These are phyloP conservation scores for Erinaceus europaeus DNA, from an alignment of 2,113 vertebrate species.

Conservation along the genomic window DNA sequence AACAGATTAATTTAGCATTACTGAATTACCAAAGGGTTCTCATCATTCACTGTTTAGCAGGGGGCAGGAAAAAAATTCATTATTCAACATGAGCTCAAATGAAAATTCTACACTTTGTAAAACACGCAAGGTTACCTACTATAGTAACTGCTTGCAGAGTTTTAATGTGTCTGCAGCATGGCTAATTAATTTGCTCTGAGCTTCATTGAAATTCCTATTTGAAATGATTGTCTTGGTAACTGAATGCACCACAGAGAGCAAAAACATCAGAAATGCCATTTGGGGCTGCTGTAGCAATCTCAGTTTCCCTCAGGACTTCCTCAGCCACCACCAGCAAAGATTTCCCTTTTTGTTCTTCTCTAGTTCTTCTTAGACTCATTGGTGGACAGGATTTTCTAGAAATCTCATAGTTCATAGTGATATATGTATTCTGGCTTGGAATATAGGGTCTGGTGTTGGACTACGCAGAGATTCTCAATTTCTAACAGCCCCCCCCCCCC, in stretches of 20 bases:
- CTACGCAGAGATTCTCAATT: background rate
- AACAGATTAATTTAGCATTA: constrained; percentile 49
- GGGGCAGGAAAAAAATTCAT: constrained; percentile 64
- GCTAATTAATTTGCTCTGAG: constrained; percentile 75
- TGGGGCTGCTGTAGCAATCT: constrained; percentile 19
- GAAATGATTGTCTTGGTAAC: constrained; percentile 71
- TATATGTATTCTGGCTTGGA: background rate
- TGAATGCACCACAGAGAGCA: constrained; percentile 55
- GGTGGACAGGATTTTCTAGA: background rate
- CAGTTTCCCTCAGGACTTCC: background rate
- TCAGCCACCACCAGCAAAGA: background rate
- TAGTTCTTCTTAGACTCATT: background rate
- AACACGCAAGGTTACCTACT: constrained; percentile 73
- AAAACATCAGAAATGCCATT: constrained; percentile 44
- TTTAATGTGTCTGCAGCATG: constrained; percentile 71
- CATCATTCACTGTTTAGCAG: constrained; percentile 64
- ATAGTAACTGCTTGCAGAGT: constrained; percentile 63
- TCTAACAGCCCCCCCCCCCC: background rate
- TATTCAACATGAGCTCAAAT: constrained; percentile 66
- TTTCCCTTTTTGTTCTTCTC: background rate
- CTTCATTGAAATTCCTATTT: constrained; percentile 70
- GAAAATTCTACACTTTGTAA: constrained; percentile 67
- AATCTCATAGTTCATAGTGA: background rate
- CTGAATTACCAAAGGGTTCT: constrained; percentile 41
- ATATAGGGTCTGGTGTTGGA: background rate